A percentile compares a stretch with the other conserved stretches of the same genome.
These are phyloP conservation scores for Naja naja DNA, from an alignment of 2,113 vertebrate species.

Conservation along the genomic window DNA sequence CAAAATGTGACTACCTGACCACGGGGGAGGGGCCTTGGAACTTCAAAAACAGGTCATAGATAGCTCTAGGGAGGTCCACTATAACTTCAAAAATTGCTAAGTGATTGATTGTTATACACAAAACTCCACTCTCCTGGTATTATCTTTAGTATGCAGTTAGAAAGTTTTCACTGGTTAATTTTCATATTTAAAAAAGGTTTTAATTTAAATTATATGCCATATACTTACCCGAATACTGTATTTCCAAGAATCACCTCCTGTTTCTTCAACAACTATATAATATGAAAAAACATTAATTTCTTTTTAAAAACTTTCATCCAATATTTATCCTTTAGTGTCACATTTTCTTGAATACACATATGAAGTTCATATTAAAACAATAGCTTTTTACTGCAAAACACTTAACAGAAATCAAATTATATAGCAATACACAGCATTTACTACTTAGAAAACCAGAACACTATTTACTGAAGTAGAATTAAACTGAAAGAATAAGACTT, in stretches of 20 bases:
- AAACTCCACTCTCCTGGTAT: background rate
- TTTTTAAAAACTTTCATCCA: background rate
- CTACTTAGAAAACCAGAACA: background rate
- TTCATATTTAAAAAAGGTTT: background rate
- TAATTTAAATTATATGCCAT: background rate
- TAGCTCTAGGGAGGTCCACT: background rate
- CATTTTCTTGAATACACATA: background rate
- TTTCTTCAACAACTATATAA: slow-evolving; percentile 86
- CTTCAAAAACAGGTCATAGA: background rate
- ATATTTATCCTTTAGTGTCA: background rate
- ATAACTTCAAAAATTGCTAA: background rate
- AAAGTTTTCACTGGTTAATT: background rate
- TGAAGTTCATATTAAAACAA: background rate
- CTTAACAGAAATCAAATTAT: background rate
- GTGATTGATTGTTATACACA: background rate
- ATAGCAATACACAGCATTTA: background rate
- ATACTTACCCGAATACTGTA: slow-evolving; percentile 92
- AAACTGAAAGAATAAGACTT: slow-evolving; percentile 24
- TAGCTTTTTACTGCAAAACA: background rate
- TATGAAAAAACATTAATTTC: background rate
- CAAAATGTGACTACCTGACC: background rate
- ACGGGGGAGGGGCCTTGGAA: background rate
- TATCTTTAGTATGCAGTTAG: background rate
- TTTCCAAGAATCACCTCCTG: slow-evolving; percentile 97
- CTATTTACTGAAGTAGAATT: background rate